Evolutionary conservation across 2,113 vertebrate genomes (phyloP), one percentile per base, ranked within the genome.

Genomic region (Misgurnus anguillicaudatus): DNA sequence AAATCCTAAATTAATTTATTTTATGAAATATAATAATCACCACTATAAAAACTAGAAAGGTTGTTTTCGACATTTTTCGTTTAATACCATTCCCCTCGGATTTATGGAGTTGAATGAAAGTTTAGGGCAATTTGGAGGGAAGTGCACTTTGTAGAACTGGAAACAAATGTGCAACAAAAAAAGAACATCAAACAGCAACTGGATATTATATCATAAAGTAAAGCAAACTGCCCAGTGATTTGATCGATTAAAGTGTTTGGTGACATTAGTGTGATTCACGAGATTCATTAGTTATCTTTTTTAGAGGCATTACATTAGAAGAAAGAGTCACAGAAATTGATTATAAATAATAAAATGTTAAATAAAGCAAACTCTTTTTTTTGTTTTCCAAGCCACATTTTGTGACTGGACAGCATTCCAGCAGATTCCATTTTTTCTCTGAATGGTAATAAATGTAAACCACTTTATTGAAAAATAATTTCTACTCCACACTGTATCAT

Each of bases 21-120:
- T 90, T 88, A 88, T 89, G 82, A 90, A 91, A 90, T 86, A 82
- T 86, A 89, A 89, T 90, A 89, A 92, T 90, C 85, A 73, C 75
- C 62, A 76, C 86, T 89, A 87, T 91, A 90, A 91, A 91, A 90
- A 70, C 68, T 68, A 86, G 88, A 84, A 88, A 84, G 83, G 84
- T 89, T 76, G 80, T 88, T 87, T 84, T 82, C 81, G 85, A 83
- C 75, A 77, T 88, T 89, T 91, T 82, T 84, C 73, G 85, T 87
- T 77, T 70, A 81, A 78, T 62, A 63, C 19, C 74, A 79, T 85
- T 86, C 73, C 81, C 24, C 71, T 81, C 69, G 17, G 61, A 78
- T 77, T 89, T 82, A 86, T 84, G 83, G 87, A 88, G 86, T 88
- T 89, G 86, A 87, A 82, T 16, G 51, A 67, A 83, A 85, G 88